These are phyloP conservation scores for Plectus sambesii DNA, from an alignment of 1,140 invertebrate species.

Conservation along the genomic window DNA sequence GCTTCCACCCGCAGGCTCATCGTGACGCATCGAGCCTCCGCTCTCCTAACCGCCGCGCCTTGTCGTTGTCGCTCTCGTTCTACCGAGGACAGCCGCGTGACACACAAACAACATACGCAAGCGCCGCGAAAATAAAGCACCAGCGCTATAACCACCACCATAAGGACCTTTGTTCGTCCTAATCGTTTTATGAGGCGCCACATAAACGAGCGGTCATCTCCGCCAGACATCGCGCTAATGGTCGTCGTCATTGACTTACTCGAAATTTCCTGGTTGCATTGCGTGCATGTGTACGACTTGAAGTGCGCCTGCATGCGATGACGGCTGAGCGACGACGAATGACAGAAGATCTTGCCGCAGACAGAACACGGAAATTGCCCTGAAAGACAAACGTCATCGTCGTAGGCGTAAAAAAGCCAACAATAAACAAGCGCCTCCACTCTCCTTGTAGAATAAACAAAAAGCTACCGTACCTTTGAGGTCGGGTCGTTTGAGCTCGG, in stretches of 20 bases:
- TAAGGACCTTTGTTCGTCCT: too few relatives aligned
- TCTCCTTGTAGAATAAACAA: conserved; percentile 2
- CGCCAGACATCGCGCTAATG: too few relatives aligned
- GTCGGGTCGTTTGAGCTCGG: conserved; percentile 29
- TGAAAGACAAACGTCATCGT: conserved; percentile 5
- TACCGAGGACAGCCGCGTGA: too few relatives aligned
- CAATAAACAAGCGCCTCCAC: conserved; percentile 1
- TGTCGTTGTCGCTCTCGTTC: too few relatives aligned
- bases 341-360: conserved; percentile 29
- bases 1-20: too few relatives aligned
- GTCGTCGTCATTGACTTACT: conserved; percentile 17
- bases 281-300: conserved; percentile 30
- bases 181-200: too few relatives aligned
- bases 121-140: too few relatives aligned
- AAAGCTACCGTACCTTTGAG: conserved; percentile 21
- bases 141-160: too few relatives aligned
- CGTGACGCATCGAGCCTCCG: too few relatives aligned
- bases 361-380: conserved; percentile 28
- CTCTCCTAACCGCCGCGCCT: too few relatives aligned
- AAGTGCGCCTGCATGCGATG: conserved; percentile 32
- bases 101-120: too few relatives aligned
- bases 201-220: too few relatives aligned
- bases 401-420: conserved; percentile 7
- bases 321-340: conserved; percentile 26
- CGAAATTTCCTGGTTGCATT: conserved; percentile 30